A percentile compares a stretch with the other conserved stretches of the same genome.
phyloP scores from a whole-genome alignment of 2,113 vertebrate genomes.

The Oryzias melastigma region DNA sequence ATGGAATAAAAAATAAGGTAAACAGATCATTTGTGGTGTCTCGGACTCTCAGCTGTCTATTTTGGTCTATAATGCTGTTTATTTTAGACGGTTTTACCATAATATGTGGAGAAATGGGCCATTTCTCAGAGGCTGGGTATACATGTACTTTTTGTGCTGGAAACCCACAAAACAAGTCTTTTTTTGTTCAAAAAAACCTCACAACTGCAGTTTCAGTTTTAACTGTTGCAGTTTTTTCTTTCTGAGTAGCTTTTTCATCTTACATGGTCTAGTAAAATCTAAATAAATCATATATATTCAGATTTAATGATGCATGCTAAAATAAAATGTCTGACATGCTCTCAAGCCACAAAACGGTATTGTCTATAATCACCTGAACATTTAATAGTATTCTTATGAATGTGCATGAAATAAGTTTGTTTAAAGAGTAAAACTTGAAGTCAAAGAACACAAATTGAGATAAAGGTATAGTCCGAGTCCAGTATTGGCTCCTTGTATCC shows the following conservation, averaged over 20 bases:
- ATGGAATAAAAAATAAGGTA: conserved; percentile 50
- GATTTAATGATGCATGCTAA: conserved; percentile 27
- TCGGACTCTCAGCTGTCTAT: conserved; percentile 34
- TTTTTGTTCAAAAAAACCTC: conserved; percentile 27
- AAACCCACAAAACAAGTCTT: background rate
- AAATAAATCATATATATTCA: conserved; percentile 48
- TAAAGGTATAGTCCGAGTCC: conserved; percentile 28
- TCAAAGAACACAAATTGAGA: conserved; percentile 42
- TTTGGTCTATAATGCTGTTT: conserved; percentile 42
- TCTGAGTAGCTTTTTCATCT: conserved; percentile 51
- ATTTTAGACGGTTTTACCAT: conserved; percentile 27
- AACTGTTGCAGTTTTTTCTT: conserved; percentile 42
- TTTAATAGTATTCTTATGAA: conserved; percentile 23
- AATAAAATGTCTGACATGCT: conserved; percentile 3
- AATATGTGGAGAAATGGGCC: conserved; percentile 40
- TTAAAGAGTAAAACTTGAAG: conserved; percentile 16
- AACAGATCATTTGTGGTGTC: conserved; percentile 62
- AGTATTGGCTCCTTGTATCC: conserved; percentile 49
- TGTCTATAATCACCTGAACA: conserved; percentile 50
- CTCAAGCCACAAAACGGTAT: conserved; percentile 32
- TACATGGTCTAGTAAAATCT: conserved; percentile 36
- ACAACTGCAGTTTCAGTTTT: conserved; percentile 25
- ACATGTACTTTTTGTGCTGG: background rate
- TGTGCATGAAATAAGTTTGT: conserved; percentile 4
- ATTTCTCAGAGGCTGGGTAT: conserved; percentile 26